Evolutionary conservation across 2,797 vertebrate species (phyloP).

Genomic region (Mycteria americana): DNA sequence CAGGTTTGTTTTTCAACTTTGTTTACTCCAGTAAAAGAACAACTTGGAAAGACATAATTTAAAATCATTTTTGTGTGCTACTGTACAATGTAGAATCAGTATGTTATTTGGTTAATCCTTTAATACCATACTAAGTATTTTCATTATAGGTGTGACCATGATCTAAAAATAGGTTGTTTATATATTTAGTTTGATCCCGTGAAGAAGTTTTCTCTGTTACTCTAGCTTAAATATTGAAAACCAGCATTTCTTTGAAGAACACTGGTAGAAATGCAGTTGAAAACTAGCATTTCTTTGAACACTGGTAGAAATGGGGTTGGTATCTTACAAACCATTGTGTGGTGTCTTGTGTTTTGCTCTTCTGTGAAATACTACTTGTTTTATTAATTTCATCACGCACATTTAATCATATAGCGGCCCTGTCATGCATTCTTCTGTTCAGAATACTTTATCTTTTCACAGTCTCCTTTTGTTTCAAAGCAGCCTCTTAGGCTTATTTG

Average conservation of each 20-base stretch:
- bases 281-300: background rate
- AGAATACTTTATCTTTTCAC: background rate
- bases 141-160: background rate
- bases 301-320: background rate
- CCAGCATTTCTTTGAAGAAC: background rate
- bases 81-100: too few relatives aligned
- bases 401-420: background rate
- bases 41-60: background rate
- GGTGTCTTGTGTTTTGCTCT: background rate
- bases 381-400: background rate
- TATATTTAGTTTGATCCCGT: background rate
- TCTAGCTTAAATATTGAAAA: background rate
- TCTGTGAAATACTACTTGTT: background rate
- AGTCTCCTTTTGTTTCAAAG: background rate
- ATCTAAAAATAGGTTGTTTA: background rate
- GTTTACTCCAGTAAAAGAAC: background rate
- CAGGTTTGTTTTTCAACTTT: constrained; percentile 77
- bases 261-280: background rate
- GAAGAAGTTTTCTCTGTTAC: background rate
- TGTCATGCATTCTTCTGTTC: background rate
- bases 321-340: background rate
- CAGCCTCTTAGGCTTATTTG: background rate
- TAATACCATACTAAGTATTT: background rate
- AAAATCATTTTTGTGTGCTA: background rate
- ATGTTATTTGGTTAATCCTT: background rate